Evolutionary conservation across 2,888 invertebrate genomes (phyloP).

Genomic region (Drosophila anceps): DNA sequence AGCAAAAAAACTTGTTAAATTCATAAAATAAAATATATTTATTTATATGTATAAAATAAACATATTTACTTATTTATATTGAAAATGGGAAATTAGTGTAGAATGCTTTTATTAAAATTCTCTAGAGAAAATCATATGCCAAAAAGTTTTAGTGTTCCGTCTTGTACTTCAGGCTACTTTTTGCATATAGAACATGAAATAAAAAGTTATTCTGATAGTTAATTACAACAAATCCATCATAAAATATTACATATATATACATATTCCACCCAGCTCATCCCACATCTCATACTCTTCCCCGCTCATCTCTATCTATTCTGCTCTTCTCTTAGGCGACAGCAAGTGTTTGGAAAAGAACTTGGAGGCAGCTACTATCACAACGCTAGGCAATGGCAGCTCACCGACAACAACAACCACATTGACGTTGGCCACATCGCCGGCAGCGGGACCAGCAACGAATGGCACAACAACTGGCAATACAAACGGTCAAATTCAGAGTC

Average conservation of each 20-base stretch:
- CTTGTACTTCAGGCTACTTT: too few species aligned
- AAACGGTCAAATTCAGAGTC: conserved; percentile 61
- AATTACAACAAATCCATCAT: too few species aligned
- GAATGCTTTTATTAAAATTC: too few species aligned
- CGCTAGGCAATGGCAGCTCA: conserved; percentile 72
- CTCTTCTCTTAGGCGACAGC: conserved; percentile 76
- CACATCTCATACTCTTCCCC: not conserved
- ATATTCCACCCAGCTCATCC: not conserved
- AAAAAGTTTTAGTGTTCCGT: too few species aligned
- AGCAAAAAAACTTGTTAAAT: too few species aligned
- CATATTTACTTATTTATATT: too few species aligned
- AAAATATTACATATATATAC: not conserved
- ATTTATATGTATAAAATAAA: not conserved
- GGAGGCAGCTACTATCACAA: conserved; percentile 72
- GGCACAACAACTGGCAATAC: conserved; percentile 25
- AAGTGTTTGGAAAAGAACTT: conserved; percentile 85
- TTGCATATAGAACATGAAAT: too few species aligned
- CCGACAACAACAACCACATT: conserved; percentile 72
- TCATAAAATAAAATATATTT: not conserved
- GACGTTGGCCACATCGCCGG: conserved; percentile 64
- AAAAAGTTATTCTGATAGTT: too few species aligned
- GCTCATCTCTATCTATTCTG: conserved; percentile 17
- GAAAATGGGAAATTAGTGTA: too few species aligned
- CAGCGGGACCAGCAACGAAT: conserved; percentile 27
- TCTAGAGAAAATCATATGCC: too few species aligned